phyloP scores from a whole-genome alignment of 2,888 invertebrate species.

The Limnephilus lunatus region DNA sequence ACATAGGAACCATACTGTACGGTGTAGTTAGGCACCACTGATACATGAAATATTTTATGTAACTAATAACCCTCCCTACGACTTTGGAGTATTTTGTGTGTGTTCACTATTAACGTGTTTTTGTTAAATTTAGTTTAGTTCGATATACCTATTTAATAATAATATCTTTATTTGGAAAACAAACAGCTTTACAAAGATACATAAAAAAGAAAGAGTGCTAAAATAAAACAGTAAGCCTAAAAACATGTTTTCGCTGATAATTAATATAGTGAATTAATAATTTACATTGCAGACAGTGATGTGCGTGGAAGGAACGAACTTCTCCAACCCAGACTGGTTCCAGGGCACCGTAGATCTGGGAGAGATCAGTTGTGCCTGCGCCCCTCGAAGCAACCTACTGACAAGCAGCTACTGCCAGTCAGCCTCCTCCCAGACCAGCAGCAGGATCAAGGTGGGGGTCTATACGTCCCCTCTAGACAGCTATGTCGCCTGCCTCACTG shows the following conservation, averaged over 20 bases:
- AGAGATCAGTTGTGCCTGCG: background rate
- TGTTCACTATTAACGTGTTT: background rate
- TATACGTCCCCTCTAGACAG: background rate
- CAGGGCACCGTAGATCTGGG: background rate
- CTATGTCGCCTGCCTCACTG: background rate
- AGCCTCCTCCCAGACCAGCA: background rate
- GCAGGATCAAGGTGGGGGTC: background rate
- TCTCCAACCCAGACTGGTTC: constrained; percentile 8
- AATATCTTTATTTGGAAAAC: no score
- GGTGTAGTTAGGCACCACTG: no score
- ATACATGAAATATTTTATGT: no score
- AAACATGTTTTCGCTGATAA: no score
- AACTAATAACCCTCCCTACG: no score
- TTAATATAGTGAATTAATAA: no score
- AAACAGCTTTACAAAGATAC: no score
- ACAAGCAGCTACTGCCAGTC: background rate
- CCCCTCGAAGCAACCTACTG: background rate
- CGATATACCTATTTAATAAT: background rate
- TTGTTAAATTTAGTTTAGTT: background rate
- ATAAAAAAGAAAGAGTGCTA: no score
- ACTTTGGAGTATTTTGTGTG: no score
- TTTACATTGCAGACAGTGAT: background rate
- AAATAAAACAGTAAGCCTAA: no score
- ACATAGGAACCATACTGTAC: no score
- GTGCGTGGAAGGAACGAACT: background rate